Percentiles rank a stretch among this genome's conserved stretches.
phyloP scores from a whole-genome alignment of 2,113 vertebrate species.

The Ursus arctos region DNA sequence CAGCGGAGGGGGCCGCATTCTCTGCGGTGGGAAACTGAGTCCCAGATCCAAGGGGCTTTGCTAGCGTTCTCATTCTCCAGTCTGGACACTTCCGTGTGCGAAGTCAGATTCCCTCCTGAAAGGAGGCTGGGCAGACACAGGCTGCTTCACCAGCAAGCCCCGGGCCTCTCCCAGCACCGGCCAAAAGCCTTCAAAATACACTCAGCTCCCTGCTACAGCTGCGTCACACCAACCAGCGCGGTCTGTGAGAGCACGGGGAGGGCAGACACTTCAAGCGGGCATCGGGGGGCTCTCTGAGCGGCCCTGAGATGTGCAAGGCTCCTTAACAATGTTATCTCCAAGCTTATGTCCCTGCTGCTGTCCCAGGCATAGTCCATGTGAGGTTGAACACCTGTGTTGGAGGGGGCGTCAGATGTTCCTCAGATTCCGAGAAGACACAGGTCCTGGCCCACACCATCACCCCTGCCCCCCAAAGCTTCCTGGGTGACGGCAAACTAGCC shows the following conservation, averaged over 20 bases:
- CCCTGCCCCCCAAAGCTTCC: background rate
- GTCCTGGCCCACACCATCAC: background rate
- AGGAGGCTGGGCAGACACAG: background rate
- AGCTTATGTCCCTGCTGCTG: background rate
- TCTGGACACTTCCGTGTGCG: no score
- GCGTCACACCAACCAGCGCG: background rate
- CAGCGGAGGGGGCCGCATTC: background rate
- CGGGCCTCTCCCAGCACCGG: background rate
- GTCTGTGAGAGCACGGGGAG: background rate
- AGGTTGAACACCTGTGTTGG: background rate
- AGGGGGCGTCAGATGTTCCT: background rate
- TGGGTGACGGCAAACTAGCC: background rate
- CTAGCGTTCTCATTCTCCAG: background rate
- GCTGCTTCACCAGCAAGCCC: background rate
- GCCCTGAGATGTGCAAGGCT: background rate
- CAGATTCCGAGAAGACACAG: background rate
- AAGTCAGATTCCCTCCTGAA: background rate
- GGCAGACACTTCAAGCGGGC: background rate
- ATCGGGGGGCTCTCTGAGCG: fast-evolving
- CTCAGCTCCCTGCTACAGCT: background rate
- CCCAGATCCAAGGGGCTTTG: background rate
- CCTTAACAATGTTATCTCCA: background rate
- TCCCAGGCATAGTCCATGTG: background rate
- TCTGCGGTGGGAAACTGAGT: background rate
- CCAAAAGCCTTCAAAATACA: background rate